Evolutionary conservation across 2,113 vertebrate genomes (phyloP).

Genomic region (Gymnocephalus cernua): DNA sequence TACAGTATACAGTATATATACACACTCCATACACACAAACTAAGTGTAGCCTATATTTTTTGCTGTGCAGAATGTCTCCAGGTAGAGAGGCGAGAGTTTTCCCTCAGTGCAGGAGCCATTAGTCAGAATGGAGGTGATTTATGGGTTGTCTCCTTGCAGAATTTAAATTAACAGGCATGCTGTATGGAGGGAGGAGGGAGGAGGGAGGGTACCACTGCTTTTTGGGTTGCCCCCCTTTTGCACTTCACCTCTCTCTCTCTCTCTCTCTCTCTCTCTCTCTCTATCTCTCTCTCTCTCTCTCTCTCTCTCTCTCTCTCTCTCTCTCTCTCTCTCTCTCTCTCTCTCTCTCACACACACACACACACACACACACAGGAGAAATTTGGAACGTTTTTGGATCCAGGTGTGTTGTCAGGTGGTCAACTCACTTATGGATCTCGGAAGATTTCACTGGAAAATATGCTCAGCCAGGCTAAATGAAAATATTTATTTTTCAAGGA

Average conservation of each 20-base stretch:
- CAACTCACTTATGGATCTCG: slow-evolving; percentile 45
- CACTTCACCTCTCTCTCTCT: slow-evolving; percentile 56
- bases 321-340: background rate
- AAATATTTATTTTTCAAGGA: slow-evolving; percentile 6
- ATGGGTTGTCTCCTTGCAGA: slow-evolving; percentile 85
- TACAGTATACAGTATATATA: slow-evolving; percentile 18
- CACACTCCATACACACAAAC: background rate
- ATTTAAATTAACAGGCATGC: slow-evolving; percentile 86
- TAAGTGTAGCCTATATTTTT: slow-evolving; percentile 55
- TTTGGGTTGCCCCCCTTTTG: slow-evolving; percentile 74
- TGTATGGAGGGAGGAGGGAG: slow-evolving; percentile 59
- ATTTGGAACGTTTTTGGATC: slow-evolving; percentile 64
- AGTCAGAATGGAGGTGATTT: slow-evolving; percentile 88
- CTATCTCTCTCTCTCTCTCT: slow-evolving; percentile 11
- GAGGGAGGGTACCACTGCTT: slow-evolving; percentile 61
- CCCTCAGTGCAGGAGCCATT: slow-evolving; percentile 86
- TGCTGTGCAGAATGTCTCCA: slow-evolving; percentile 78
- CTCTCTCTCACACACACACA: too few species aligned
- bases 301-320: background rate
- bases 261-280: slow-evolving; percentile 10
- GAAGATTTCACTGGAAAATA: slow-evolving; percentile 56
- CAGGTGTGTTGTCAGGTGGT: slow-evolving; percentile 73
- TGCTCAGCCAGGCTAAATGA: slow-evolving; percentile 46
- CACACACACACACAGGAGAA: too few species aligned
- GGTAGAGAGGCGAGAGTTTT: slow-evolving; percentile 82